A percentile compares a stretch with the other conserved stretches of the same genome.
These are phyloP conservation scores for Poecilobothrus nobilitatus DNA, from an alignment of 2,888 invertebrate genomes.

Conservation along the genomic window DNA sequence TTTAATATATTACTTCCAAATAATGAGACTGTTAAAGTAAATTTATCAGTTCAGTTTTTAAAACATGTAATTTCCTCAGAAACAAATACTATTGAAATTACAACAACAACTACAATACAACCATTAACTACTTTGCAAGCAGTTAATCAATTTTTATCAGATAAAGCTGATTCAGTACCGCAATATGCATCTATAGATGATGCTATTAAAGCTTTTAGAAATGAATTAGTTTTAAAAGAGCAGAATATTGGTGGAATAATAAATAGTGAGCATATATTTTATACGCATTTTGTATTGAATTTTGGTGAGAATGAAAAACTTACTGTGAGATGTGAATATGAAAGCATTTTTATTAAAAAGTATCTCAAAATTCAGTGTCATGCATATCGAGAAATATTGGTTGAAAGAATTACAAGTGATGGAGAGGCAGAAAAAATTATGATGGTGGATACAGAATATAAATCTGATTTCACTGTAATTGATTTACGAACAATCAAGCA, in stretches of 20 bases:
- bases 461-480: slow-evolving; percentile 7
- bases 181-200: slow-evolving; percentile 14
- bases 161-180: slow-evolving; percentile 9
- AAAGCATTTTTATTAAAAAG: too few relatives aligned
- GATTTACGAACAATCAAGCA: slow-evolving; percentile 11
- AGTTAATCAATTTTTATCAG: slow-evolving; percentile 12
- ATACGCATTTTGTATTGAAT: slow-evolving; percentile 15
- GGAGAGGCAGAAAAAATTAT: too few relatives aligned
- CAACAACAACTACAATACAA: slow-evolving; percentile 10
- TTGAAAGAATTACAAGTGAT: too few relatives aligned
- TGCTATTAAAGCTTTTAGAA: slow-evolving; percentile 17
- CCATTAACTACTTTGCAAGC: slow-evolving; percentile 14
- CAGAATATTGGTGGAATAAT: slow-evolving; percentile 16
- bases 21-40: slow-evolving; percentile 10
- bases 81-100: slow-evolving; percentile 12
- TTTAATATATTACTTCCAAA: slow-evolving; percentile 16
- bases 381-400: too few relatives aligned
- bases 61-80: slow-evolving; percentile 7
- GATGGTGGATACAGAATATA: slow-evolving; percentile 4
- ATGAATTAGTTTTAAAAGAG: slow-evolving; percentile 16
- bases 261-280: slow-evolving; percentile 15
- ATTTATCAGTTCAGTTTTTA: slow-evolving; percentile 10
- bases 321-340: background rate
- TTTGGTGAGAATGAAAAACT: slow-evolving; percentile 2
- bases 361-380: too few relatives aligned